Conservation (phyloP, 2,113 vertebrate genomes). For the Corythoichthys haematopterus region DNA sequence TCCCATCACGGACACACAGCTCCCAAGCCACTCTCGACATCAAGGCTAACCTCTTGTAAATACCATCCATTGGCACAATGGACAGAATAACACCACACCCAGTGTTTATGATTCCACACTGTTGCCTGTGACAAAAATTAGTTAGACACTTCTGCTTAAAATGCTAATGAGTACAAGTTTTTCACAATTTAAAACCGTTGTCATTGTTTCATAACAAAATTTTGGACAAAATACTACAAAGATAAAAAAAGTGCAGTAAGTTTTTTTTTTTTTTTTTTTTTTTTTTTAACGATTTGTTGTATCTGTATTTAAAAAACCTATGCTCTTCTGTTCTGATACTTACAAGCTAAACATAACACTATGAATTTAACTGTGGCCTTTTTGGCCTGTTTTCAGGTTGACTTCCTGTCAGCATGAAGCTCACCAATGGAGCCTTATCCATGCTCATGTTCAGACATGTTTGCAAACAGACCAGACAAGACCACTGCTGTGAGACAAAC, state of each 20-base stretch:
- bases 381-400: neutral
- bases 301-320: neutral
- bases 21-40: too few species aligned
- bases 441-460: slow-evolving; percentile 49
- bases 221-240: too few species aligned
- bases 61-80: too few species aligned
- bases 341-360: neutral
- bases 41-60: too few species aligned
- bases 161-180: too few species aligned
- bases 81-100: too few species aligned
- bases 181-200: too few species aligned
- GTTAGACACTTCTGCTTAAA: too few species aligned
- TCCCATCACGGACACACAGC: too few species aligned
- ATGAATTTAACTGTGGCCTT: neutral
- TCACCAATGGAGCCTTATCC: slow-evolving; percentile 27
- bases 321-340: neutral
- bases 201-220: too few species aligned
- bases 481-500: slow-evolving; percentile 63
- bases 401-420: neutral
- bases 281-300: neutral
- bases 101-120: too few species aligned
- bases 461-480: slow-evolving; percentile 63
- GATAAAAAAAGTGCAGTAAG: neutral
- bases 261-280: neutral
- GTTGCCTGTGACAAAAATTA: too few species aligned